Evolutionary conservation across 2,797 vertebrate genomes (phyloP), one percentile per base, ranked within the genome.

Genomic region (Malurus leucopterus): DNA sequence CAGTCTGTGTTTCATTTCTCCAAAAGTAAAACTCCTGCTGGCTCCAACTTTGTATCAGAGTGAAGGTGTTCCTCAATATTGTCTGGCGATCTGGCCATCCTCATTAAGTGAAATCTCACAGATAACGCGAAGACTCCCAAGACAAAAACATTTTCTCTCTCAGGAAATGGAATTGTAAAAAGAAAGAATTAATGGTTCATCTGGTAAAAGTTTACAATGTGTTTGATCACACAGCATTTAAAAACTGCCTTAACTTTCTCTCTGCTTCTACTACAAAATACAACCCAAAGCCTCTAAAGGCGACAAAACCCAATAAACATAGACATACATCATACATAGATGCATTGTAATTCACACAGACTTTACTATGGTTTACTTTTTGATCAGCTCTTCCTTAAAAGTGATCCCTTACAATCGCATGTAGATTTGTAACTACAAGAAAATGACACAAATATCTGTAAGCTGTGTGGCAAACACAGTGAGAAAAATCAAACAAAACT

Each of bases 401-500:
- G 73, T 71, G 20, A 46, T 46, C 68, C 63, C 77, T 89, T 91
- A 85, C 95, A 86, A 51, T 89, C 61, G 55, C 21, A 13, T 23
- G 17, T 50, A 92, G 64, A 83, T 91, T 94, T 86, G 63, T 85
- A 93, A 91, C 61, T 87, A 70, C 72, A 87, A 90, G 64, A 71
- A 93, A 81, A 67, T 46, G 13, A 61, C 65, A 91, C 30, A 34
- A 95, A 86, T 57, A 36, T 92, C 73, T 94, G 75, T 53, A 79
- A 94, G 71, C 43, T 75, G 27, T 50, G 40, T 67, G 44, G 55
- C 72, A 93, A 93, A 85, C 50, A 75, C 27, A 91, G 76, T 59
- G 63, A 68, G 71, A 90, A 95, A 95, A 59, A 65, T 13, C 73
- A 93, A 93, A 78, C 51, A 77, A 93, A 95, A 83, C 36, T 49